Conservation (phyloP, 2,113 vertebrate genomes). For the Callithrix jacchus region DNA sequence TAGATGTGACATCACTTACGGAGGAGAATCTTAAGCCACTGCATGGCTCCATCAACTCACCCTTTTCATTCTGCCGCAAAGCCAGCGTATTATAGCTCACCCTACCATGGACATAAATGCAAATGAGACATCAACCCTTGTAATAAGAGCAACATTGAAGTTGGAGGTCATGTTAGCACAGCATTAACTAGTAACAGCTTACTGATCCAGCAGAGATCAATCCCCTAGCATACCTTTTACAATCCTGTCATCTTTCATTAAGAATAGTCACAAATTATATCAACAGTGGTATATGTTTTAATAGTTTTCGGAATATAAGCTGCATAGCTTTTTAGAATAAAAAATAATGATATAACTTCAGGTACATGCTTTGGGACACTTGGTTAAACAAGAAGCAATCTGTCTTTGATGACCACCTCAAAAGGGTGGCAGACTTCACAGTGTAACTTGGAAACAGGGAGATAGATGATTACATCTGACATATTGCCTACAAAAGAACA, state of each 20-base stretch:
- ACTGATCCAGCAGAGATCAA: background rate
- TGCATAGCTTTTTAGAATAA: conserved; percentile 83
- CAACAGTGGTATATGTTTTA: conserved; percentile 79
- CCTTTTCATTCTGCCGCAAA: background rate
- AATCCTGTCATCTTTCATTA: background rate
- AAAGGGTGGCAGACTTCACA: conserved; percentile 81
- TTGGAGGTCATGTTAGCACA: background rate
- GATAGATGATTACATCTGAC: background rate
- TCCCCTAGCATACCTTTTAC: background rate
- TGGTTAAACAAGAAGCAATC: conserved; percentile 65
- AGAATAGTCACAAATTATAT: conserved; percentile 52
- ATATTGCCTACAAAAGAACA: conserved; percentile 52
- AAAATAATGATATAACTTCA: conserved; percentile 71
- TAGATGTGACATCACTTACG: background rate
- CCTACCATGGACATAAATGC: background rate
- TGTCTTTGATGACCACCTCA: conserved; percentile 68
- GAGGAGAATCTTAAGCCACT: background rate
- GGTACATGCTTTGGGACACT: conserved; percentile 73
- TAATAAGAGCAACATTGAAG: background rate
- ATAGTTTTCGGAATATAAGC: conserved; percentile 82
- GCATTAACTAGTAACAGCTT: background rate
- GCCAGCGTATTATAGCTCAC: background rate
- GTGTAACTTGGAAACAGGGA: conserved; percentile 71
- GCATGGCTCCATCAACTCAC: background rate
- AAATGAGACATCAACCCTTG: background rate